Evolutionary conservation across 35 echinoderm and acorn worm species (phyloP).

Genomic region (Patiria miniata): DNA sequence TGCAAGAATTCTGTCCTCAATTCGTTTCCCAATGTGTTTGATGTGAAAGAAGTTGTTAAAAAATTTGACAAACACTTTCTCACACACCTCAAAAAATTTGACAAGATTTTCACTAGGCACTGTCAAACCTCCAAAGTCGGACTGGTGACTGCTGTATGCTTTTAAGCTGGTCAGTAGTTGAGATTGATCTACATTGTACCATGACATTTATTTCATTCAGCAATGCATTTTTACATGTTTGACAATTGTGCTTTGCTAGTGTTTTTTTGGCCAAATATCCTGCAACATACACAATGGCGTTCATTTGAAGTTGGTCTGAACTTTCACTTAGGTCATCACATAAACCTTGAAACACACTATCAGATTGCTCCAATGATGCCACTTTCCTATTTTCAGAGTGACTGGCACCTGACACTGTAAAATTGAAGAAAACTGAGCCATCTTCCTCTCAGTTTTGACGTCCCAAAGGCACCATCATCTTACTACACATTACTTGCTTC

Average conservation of each 20-base stretch:
- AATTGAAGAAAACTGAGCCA: not conserved
- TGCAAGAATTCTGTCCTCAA: not conserved
- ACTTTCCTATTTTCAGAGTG: no score
- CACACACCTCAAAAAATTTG: slow-evolving; percentile 9
- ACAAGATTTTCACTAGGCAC: slow-evolving; percentile 27
- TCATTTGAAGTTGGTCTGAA: slow-evolving; percentile 19
- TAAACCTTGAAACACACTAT: no score
- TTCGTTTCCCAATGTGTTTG: not conserved
- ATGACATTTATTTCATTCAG: not conserved
- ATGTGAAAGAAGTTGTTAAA: slow-evolving; percentile 43
- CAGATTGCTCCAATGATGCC: no score
- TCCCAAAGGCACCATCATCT: not conserved
- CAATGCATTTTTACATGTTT: slow-evolving; percentile 25
- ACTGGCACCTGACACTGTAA: no score
- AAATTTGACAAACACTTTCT: slow-evolving; percentile 37
- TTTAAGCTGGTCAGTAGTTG: slow-evolving; percentile 1
- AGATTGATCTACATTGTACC: not conserved
- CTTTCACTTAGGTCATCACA: not conserved
- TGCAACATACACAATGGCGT: slow-evolving; percentile 16
- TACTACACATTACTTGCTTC: slow-evolving; percentile 5
- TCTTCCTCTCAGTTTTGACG: slow-evolving; percentile 7
- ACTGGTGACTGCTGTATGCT: not conserved
- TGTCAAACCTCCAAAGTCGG: slow-evolving; percentile 22
- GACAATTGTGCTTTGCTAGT: slow-evolving; percentile 12
- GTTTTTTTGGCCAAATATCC: slow-evolving; percentile 29